phyloP scores from a whole-genome alignment of 2,797 vertebrate genomes.

The Rhabdomys pumilio region DNA sequence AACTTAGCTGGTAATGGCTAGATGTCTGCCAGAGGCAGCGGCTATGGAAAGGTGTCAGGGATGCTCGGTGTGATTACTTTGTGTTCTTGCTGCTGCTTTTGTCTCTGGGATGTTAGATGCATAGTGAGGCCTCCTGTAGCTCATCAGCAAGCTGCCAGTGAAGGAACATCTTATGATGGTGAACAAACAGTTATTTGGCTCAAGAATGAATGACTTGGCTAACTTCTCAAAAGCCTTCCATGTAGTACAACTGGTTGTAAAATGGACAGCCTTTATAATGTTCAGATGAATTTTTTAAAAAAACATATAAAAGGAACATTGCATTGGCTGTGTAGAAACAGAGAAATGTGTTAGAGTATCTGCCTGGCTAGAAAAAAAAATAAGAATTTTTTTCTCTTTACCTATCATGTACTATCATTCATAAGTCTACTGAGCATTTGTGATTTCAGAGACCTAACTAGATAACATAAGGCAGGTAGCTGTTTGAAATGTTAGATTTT shows the following conservation, averaged over 20 bases:
- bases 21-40: conserved; percentile 12
- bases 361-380: neutral
- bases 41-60: conserved; percentile 19
- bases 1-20: neutral
- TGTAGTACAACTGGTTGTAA: neutral
- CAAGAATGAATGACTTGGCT: neutral
- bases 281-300: neutral
- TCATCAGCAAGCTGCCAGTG: neutral
- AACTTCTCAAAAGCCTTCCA: conserved; percentile 26
- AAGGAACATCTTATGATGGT: neutral
- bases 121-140: neutral
- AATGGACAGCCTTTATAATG: neutral
- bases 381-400: conserved; percentile 57
- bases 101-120: conserved; percentile 50
- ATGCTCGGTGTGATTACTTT: neutral
- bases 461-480: conserved; percentile 8
- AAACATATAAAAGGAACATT: neutral
- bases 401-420: neutral
- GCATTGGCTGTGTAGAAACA: conserved; percentile 19
- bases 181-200: neutral
- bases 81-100: neutral
- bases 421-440: conserved; percentile 53
- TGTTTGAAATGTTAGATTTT: conserved; percentile 71
- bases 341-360: conserved; percentile 14
- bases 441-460: conserved; percentile 57